Evolutionary conservation across 2,888 invertebrate genomes (phyloP).

Genomic region (Dysmachus trigonus): DNA sequence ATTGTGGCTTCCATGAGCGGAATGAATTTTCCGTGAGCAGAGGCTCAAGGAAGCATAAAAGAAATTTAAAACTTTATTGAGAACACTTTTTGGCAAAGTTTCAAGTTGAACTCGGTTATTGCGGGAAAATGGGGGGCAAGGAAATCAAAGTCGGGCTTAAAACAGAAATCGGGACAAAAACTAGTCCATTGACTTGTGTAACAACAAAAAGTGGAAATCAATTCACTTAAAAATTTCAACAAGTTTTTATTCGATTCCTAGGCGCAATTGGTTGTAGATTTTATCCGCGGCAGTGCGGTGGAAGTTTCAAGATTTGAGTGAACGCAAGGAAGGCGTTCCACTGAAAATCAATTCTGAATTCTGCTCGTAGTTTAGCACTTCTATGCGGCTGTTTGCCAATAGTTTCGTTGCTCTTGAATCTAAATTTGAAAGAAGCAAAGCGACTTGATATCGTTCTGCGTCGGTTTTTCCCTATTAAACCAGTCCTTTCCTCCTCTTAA

Average conservation of each 20-base stretch:
- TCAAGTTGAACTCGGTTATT: conserved; percentile 10
- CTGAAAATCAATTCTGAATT: background rate
- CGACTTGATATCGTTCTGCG: background rate
- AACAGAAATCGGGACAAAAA: conserved; percentile 14
- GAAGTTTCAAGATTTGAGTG: background rate
- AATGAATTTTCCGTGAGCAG: conserved; percentile 21
- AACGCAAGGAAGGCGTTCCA: background rate
- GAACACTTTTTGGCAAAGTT: conserved; percentile 31
- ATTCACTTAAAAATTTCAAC: conserved; percentile 40
- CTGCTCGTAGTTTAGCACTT: background rate
- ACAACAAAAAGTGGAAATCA: conserved; percentile 28
- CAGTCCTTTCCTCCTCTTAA: background rate
- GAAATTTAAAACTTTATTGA: conserved; percentile 39
- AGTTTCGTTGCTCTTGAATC: background rate
- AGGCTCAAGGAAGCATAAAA: conserved; percentile 20
- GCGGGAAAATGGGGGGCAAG: background rate
- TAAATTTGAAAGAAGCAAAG: background rate
- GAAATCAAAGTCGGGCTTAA: background rate
- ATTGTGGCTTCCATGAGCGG: background rate
- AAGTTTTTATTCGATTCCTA: conserved; percentile 23
- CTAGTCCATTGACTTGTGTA: conserved; percentile 21
- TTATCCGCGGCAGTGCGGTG: background rate
- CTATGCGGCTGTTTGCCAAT: background rate
- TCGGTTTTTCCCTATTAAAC: background rate
- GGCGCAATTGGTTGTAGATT: conserved; percentile 20